Evolutionary conservation across 1,140 invertebrate species (phyloP), one percentile per base, ranked within the genome.

Genomic region (Laupala kohalensis): DNA sequence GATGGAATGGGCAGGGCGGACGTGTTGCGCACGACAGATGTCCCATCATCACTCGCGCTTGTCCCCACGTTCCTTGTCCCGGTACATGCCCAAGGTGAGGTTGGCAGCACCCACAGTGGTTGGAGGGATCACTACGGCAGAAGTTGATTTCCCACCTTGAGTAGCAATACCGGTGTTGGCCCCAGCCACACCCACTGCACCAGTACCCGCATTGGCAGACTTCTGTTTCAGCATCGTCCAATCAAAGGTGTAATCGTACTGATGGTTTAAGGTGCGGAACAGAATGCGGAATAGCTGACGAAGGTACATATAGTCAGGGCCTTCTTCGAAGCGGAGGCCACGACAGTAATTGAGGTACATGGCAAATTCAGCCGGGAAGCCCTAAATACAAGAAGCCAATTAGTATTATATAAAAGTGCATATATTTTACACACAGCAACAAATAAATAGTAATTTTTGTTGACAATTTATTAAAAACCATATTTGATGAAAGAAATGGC

Each of bases 221-320:
- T 95, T 96, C 81, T 98, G 96, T 80, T 98, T 97, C 78, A 99
- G 84, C 91, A 98, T 93, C 74, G 96, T 99, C 98, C 98, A 99
- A 83, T 99, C 97, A 84, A 99, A 99, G 74, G 94, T 96, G 84
- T 99, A 99, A 83, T 99, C 97, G 82, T 99, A 98, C 83, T 98
- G 95, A 83, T 98, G 96, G 83, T 98, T 99, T 76, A 99, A 88
- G 74, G 97, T 99, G 78, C 97, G 92, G 87, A 99, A 99, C 78
- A 99, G 87, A 81, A 99, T 99, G 78, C 97, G 92, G 86, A 97
- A 98, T 78, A 97, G 81, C 83, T 98, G 96, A 79, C 96, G 89
- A 71, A 98, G 88, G 85, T 98, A 98, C 94, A 97, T 97, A 82
- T 99, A 99, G 81, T 99, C 96, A 24, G 96, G 96, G 69, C 90